phyloP scores from a whole-genome alignment of 2,113 vertebrate species.

The Tretioscincus oriximinensis region DNA sequence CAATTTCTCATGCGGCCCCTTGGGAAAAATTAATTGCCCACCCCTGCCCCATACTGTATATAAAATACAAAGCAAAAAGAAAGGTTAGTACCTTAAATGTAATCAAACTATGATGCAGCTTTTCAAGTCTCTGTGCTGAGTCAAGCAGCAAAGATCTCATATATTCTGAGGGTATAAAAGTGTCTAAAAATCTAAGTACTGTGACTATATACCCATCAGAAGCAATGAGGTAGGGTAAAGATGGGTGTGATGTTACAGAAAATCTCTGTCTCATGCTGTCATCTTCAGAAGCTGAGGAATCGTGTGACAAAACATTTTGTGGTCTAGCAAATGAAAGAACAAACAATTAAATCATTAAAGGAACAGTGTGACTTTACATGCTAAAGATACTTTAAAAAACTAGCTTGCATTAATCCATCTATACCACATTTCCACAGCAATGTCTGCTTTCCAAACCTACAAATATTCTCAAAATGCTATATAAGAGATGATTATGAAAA shows the following conservation, averaged over 20 bases:
- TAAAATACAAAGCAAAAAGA: not conserved
- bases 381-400: not conserved
- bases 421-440: not conserved
- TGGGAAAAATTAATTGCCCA: too few relatives aligned
- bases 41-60: too few relatives aligned
- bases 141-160: conserved; percentile 80
- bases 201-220: conserved; percentile 96
- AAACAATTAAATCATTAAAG: conserved; percentile 28
- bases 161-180: conserved; percentile 74
- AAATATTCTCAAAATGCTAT: too few relatives aligned
- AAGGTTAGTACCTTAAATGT: conserved; percentile 73
- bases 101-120: conserved; percentile 57
- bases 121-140: conserved; percentile 79
- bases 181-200: conserved; percentile 75
- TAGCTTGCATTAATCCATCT: not conserved
- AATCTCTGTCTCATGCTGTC: conserved; percentile 88
- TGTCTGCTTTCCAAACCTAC: not conserved
- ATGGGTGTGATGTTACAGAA: conserved; percentile 88
- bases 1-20: too few relatives aligned
- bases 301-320: conserved; percentile 65
- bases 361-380: not conserved
- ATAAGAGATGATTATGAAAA: not conserved
- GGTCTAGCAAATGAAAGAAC: conserved; percentile 72
- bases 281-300: conserved; percentile 81
- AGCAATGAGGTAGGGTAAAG: conserved; percentile 83